Conservation (phyloP, 2,797 vertebrate genomes). For the Chloroceryle amazona region DNA sequence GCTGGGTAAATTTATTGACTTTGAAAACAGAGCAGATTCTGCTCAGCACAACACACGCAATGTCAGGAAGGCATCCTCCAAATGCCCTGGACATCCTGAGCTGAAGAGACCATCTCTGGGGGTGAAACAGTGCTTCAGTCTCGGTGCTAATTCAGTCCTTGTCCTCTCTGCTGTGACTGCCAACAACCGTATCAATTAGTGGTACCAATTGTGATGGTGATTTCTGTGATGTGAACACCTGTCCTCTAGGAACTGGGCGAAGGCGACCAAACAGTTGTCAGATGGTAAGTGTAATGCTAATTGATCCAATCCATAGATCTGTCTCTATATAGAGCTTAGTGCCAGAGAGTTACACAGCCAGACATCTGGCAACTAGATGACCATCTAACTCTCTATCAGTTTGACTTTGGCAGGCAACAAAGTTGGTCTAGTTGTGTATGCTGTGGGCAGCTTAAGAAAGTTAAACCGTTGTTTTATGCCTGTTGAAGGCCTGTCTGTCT, state of each 20-base stretch:
- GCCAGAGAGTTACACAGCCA: conserved; percentile 83
- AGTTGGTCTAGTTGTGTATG: conserved; percentile 69
- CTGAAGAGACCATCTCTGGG: conserved; percentile 58
- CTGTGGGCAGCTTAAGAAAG: conserved; percentile 61
- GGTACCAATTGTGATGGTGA: conserved; percentile 76
- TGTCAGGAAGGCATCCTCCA: neutral
- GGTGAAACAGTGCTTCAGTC: conserved; percentile 55
- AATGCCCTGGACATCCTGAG: neutral
- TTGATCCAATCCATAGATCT: conserved; percentile 83
- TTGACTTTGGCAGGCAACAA: conserved; percentile 75
- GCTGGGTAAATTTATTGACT: neutral
- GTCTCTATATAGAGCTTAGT: conserved; percentile 74
- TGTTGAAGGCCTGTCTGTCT: neutral
- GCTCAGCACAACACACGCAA: neutral
- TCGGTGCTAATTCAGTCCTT: conserved; percentile 60
- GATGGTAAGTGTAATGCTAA: conserved; percentile 85
- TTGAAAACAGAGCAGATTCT: neutral
- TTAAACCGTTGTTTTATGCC: conserved; percentile 21
- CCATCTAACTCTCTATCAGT: conserved; percentile 73
- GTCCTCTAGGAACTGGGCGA: conserved; percentile 81
- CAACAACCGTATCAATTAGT: conserved; percentile 79
- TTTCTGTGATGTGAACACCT: conserved; percentile 82
- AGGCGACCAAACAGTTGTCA: conserved; percentile 84
- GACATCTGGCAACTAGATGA: conserved; percentile 84
- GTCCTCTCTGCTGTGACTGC: conserved; percentile 77